These are phyloP conservation scores for Corvus cornix DNA, from an alignment of 2,113 vertebrate genomes.

Conservation along the genomic window DNA sequence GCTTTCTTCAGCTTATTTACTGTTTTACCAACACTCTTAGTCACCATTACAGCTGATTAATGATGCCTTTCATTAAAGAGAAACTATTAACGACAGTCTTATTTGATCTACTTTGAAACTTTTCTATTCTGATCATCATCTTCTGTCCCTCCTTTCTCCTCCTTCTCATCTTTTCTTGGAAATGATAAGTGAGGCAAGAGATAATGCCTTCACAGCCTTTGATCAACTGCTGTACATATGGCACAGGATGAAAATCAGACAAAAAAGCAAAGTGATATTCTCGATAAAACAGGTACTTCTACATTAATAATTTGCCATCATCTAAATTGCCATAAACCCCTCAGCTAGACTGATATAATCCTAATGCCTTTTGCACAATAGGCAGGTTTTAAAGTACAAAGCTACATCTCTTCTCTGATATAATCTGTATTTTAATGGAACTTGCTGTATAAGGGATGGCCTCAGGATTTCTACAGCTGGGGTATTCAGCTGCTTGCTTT, in stretches of 20 bases:
- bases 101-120: conserved; percentile 55
- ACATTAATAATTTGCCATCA: conserved; percentile 49
- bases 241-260: conserved; percentile 47
- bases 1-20: conserved; percentile 39
- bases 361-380: conserved; percentile 45
- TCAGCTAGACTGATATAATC: conserved; percentile 13
- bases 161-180: conserved; percentile 53
- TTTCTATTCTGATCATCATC: conserved; percentile 36
- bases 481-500: conserved; percentile 19
- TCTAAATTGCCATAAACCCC: conserved; percentile 53
- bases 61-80: conserved; percentile 52
- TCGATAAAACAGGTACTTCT: conserved; percentile 36
- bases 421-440: conserved; percentile 45
- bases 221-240: conserved; percentile 41
- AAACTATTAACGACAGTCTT: conserved; percentile 7
- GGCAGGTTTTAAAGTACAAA: conserved; percentile 47
- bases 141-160: conserved; percentile 33
- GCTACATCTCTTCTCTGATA: conserved; percentile 35
- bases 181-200: conserved; percentile 35
- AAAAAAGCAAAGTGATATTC: conserved; percentile 51
- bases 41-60: conserved; percentile 56
- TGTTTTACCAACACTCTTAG: conserved; percentile 47
- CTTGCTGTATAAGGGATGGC: conserved; percentile 6
- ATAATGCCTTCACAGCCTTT: conserved; percentile 54
- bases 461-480: conserved; percentile 1